Conservation (phyloP, 2,797 vertebrate genomes). For the Holocentrus rufus region DNA sequence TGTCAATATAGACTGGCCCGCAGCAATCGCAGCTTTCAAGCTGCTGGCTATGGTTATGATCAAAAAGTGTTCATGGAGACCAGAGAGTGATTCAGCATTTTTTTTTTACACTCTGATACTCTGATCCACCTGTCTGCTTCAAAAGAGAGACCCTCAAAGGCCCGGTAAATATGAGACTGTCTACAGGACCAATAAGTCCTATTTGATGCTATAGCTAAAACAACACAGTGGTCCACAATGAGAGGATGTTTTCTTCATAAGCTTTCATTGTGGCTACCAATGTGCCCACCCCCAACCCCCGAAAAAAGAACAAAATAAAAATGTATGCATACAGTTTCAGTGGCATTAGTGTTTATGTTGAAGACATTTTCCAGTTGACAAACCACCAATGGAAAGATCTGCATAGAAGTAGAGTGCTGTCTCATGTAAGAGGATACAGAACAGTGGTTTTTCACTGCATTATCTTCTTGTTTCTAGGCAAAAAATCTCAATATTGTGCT, state of each 20-base stretch:
- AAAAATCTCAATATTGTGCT: constrained; percentile 14
- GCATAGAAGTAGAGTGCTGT: background rate
- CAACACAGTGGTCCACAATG: background rate
- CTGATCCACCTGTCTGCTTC: background rate
- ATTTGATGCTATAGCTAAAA: background rate
- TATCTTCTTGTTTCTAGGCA: constrained; percentile 27
- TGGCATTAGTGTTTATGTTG: constrained; percentile 7
- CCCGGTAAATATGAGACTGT: background rate
- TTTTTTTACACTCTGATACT: background rate
- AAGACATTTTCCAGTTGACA: too few relatives aligned
- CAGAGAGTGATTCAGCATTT: constrained; percentile 9
- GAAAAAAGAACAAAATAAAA: background rate
- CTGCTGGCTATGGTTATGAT: background rate
- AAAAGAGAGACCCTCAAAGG: background rate
- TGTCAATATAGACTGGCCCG: background rate
- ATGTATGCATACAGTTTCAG: constrained; percentile 32
- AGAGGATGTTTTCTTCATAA: background rate
- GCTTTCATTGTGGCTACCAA: background rate
- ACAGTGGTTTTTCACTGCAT: constrained; percentile 1
- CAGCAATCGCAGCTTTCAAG: background rate
- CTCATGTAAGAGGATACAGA: constrained; percentile 41
- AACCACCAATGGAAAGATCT: too few relatives aligned
- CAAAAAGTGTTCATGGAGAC: background rate
- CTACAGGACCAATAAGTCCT: background rate
- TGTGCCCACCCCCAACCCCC: too few relatives aligned